These are phyloP conservation scores for Bradypodion pumilum DNA, from an alignment of 2,797 vertebrate species.

Conservation along the genomic window DNA sequence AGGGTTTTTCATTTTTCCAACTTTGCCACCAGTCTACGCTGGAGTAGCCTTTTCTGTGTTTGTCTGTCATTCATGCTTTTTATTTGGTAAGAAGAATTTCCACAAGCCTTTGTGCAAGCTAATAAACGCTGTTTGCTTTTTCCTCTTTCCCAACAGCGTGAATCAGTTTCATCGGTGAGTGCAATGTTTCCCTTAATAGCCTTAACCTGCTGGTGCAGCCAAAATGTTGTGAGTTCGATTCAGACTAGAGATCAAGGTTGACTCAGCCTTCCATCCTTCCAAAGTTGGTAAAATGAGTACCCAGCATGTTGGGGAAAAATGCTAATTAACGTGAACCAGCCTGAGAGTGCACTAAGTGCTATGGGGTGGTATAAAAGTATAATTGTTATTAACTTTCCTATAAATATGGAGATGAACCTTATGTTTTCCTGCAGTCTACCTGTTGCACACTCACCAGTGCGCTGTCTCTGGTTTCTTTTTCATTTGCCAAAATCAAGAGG, in stretches of 20 bases:
- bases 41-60: neutral
- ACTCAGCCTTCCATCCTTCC: too few relatives aligned
- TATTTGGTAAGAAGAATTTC: neutral
- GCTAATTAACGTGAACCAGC: too few relatives aligned
- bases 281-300: too few relatives aligned
- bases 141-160: slow-evolving; percentile 1
- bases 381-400: neutral
- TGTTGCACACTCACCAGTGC: neutral
- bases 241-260: too few relatives aligned
- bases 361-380: too few relatives aligned
- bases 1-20: too few relatives aligned
- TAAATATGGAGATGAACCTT: neutral
- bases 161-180: neutral
- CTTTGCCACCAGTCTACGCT: neutral
- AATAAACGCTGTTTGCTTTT: neutral
- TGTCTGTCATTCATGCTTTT: neutral
- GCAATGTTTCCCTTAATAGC: neutral
- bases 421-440: neutral
- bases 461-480: neutral
- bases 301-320: too few relatives aligned
- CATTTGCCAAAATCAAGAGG: neutral
- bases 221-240: too few relatives aligned
- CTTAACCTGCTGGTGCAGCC: too few relatives aligned
- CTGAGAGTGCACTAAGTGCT: too few relatives aligned
- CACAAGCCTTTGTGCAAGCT: neutral